These are phyloP conservation scores for Pammene aurita DNA, from an alignment of 2,888 invertebrate species.

Conservation along the genomic window DNA sequence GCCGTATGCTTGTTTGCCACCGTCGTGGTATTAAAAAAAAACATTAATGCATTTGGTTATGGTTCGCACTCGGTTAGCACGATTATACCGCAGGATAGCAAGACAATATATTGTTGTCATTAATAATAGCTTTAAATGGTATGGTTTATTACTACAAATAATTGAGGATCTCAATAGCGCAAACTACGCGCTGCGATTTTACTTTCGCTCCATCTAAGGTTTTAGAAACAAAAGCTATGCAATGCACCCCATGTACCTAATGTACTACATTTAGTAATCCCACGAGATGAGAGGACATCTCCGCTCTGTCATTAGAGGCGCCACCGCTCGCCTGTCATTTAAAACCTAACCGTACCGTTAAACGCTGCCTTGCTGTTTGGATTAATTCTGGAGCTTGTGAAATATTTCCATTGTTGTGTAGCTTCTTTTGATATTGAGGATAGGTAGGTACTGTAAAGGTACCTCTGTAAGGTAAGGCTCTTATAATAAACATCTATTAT, in stretches of 20 bases:
- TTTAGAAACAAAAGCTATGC: slow-evolving; percentile 31
- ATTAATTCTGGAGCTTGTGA: slow-evolving; percentile 27
- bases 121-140: too few relatives aligned
- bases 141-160: not conserved
- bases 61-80: too few relatives aligned
- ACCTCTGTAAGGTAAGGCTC: too few relatives aligned
- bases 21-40: too few relatives aligned
- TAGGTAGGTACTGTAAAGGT: too few relatives aligned
- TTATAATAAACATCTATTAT: too few relatives aligned
- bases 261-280: slow-evolving; percentile 44
- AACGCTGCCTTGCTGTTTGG: slow-evolving; percentile 28
- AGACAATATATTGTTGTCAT: too few relatives aligned
- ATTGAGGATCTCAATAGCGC: not conserved
- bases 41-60: too few relatives aligned
- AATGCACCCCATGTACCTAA: slow-evolving; percentile 34
- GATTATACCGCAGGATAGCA: too few relatives aligned
- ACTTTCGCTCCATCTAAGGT: slow-evolving; percentile 39
- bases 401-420: slow-evolving; percentile 17
- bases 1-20: too few relatives aligned
- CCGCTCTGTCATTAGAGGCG: slow-evolving; percentile 63
- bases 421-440: slow-evolving; percentile 1
- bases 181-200: slow-evolving; percentile 4
- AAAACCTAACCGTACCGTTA: slow-evolving; percentile 36
- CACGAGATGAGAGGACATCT: slow-evolving; percentile 45
- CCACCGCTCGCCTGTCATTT: slow-evolving; percentile 61